These are phyloP conservation scores for Pyrocoelia pectoralis DNA, from an alignment of 2,888 invertebrate species.

Conservation along the genomic window DNA sequence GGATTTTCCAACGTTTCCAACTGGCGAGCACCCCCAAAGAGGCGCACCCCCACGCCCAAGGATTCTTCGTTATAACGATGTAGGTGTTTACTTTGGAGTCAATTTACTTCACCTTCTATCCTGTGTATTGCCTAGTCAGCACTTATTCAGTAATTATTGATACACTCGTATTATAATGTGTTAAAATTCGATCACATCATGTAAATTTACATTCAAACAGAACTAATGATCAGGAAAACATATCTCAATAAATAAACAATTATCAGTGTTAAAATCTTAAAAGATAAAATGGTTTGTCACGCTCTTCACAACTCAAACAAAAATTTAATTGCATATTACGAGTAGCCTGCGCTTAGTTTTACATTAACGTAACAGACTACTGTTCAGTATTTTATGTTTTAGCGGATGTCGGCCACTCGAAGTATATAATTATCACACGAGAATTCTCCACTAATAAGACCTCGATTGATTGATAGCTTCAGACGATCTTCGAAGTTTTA, in stretches of 20 bases:
- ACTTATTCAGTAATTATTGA: too few species aligned
- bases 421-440: constrained; percentile 53
- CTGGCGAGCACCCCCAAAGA: too few species aligned
- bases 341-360: neutral
- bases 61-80: too few species aligned
- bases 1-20: too few species aligned
- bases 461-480: constrained; percentile 48
- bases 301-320: neutral
- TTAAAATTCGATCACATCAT: constrained; percentile 14
- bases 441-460: constrained; percentile 53
- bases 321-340: constrained; percentile 20
- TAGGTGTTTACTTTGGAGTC: too few species aligned
- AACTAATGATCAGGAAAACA: constrained; percentile 6
- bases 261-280: neutral
- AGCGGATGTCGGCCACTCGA: constrained; percentile 43
- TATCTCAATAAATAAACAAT: neutral
- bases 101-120: too few species aligned
- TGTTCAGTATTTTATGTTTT: constrained; percentile 46
- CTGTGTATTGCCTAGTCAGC: too few species aligned
- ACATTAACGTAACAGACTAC: constrained; percentile 25
- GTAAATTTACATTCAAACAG: constrained; percentile 8
- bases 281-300: neutral
- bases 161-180: neutral
- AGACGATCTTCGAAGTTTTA: constrained; percentile 26
- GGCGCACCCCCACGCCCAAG: too few species aligned